Percentiles rank a stretch among this genome's conserved stretches.
phyloP scores from a whole-genome alignment of 2,888 invertebrate species.

The Fragum fragum region DNA sequence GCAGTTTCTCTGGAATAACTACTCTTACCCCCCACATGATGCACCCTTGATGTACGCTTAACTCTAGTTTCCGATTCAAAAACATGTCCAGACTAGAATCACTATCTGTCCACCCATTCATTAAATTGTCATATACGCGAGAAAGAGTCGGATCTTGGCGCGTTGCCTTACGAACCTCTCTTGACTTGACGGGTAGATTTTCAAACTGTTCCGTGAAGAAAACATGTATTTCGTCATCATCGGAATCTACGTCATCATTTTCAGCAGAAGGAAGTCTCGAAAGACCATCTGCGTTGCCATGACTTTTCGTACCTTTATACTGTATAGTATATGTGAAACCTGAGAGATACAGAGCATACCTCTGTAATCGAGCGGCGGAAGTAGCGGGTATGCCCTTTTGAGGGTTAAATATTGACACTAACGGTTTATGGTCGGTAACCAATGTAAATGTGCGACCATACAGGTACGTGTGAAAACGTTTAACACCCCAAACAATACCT shows the following conservation, averaged over 20 bases:
- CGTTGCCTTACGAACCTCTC: conserved; percentile 16
- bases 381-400: conserved; percentile 71
- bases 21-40: too few species aligned
- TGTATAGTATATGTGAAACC: conserved; percentile 83
- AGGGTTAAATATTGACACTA: conserved; percentile 13
- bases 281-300: conserved; percentile 82
- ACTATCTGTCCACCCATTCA: too few species aligned
- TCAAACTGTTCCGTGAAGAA: too few species aligned
- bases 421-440: conserved; percentile 28
- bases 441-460: conserved; percentile 9
- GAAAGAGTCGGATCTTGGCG: too few species aligned
- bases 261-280: conserved; percentile 64
- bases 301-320: conserved; percentile 72
- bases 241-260: neutral
- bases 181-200: conserved; percentile 40
- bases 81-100: too few species aligned
- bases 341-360: conserved; percentile 78
- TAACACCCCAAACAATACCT: conserved; percentile 32
- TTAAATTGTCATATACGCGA: too few species aligned
- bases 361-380: conserved; percentile 77
- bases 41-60: too few species aligned
- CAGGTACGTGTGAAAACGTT: conserved; percentile 27
- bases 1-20: conserved; percentile 72
- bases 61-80: too few species aligned
- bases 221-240: conserved; percentile 16